These are phyloP conservation scores for Knipowitschia caucasica DNA, from an alignment of 2,797 vertebrate species.

Conservation along the genomic window DNA sequence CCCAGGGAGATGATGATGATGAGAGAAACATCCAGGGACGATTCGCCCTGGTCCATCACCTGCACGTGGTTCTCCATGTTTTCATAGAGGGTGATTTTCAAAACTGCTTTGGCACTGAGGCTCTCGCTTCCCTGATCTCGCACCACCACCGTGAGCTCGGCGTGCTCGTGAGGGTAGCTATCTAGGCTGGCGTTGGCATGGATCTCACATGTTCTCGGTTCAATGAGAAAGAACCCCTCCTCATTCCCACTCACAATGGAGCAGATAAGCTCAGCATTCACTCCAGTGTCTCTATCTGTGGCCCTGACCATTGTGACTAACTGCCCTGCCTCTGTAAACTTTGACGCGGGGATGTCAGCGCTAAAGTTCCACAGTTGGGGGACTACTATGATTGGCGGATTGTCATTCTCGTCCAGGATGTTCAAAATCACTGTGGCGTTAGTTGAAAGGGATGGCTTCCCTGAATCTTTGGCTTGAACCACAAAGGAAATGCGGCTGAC, in stretches of 20 bases:
- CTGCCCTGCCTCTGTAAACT: constrained; percentile 83
- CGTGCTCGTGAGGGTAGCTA: constrained; percentile 75
- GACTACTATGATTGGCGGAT: constrained; percentile 84
- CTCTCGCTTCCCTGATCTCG: constrained; percentile 89
- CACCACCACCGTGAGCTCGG: constrained; percentile 82
- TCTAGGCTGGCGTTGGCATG: constrained; percentile 87
- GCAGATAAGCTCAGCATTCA: constrained; percentile 91
- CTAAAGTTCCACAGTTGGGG: constrained; percentile 88
- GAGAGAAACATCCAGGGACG: constrained; percentile 80
- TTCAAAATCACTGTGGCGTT: constrained; percentile 88
- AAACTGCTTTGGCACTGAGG: constrained; percentile 84
- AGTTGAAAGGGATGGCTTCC: constrained; percentile 79
- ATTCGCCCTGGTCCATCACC: constrained; percentile 76
- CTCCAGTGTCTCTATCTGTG: constrained; percentile 88
- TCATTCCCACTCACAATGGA: constrained; percentile 86
- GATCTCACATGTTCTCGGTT: constrained; percentile 88
- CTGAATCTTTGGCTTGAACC: constrained; percentile 91
- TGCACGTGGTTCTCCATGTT: constrained; percentile 81
- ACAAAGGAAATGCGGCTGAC: constrained; percentile 86
- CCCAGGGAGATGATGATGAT: constrained; percentile 91
- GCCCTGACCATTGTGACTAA: constrained; percentile 84
- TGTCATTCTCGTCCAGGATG: constrained; percentile 93
- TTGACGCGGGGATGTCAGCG: constrained; percentile 84
- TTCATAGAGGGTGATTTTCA: constrained; percentile 81
- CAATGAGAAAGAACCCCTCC: constrained; percentile 86